Percentiles rank a stretch among this genome's conserved stretches.
Evolutionary conservation across 2,797 vertebrate species (phyloP).

Genomic region (Peromyscus eremicus): DNA sequence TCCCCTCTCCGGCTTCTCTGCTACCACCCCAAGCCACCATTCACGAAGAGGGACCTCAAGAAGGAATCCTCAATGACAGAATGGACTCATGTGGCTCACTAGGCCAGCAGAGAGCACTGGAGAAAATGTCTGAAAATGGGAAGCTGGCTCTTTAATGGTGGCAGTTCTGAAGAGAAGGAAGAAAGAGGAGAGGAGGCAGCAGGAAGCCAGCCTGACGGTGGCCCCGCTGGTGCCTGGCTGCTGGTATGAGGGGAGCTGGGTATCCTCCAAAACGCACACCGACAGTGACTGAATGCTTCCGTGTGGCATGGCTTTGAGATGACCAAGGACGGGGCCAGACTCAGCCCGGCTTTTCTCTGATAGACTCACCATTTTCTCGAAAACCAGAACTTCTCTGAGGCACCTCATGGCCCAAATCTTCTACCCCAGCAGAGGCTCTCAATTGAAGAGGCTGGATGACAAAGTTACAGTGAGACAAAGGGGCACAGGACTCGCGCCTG

Average conservation of each 20-base stretch:
- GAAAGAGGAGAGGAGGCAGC: slow-evolving; percentile 60
- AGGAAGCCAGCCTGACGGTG: not conserved
- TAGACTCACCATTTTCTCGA: slow-evolving; percentile 75
- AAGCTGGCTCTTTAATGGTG: slow-evolving; percentile 70
- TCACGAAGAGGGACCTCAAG: slow-evolving; percentile 35
- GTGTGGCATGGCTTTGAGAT: slow-evolving; percentile 83
- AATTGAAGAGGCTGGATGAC: slow-evolving; percentile 83
- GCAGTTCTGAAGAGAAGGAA: slow-evolving; percentile 71
- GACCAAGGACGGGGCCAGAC: slow-evolving; percentile 72
- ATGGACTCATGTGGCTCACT: slow-evolving; percentile 42
- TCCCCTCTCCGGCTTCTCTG: slow-evolving; percentile 25
- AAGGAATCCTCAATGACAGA: slow-evolving; percentile 32
- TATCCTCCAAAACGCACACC: slow-evolving; percentile 76
- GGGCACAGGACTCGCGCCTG: slow-evolving; percentile 64
- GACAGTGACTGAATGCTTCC: slow-evolving; percentile 70
- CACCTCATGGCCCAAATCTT: slow-evolving; percentile 80
- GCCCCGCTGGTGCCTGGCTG: slow-evolving; percentile 25
- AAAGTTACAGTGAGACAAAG: slow-evolving; percentile 72
- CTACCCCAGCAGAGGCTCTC: slow-evolving; percentile 79
- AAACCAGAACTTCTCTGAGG: slow-evolving; percentile 87
- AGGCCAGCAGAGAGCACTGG: slow-evolving; percentile 63
- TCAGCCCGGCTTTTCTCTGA: slow-evolving; percentile 70
- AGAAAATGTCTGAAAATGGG: slow-evolving; percentile 71
- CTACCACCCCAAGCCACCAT: not conserved
- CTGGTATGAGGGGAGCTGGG: slow-evolving; percentile 69